These are phyloP conservation scores for Bostrychus sinensis DNA, from an alignment of 2,113 vertebrate genomes.

Conservation along the genomic window DNA sequence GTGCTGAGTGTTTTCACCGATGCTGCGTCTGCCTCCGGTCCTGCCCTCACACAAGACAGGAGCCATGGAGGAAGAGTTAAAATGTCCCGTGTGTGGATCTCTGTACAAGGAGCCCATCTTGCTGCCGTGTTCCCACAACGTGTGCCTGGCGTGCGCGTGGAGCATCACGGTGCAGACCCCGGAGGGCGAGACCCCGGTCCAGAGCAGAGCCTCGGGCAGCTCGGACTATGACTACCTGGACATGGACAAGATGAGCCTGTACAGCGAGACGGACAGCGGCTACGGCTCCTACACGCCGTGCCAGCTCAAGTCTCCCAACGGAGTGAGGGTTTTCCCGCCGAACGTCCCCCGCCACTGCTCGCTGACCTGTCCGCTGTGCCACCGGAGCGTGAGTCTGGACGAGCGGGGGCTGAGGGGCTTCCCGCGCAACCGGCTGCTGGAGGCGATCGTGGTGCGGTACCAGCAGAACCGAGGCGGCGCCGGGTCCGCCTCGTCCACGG, in stretches of 20 bases:
- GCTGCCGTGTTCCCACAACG: constrained; percentile 91
- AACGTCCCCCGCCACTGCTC: constrained; percentile 80
- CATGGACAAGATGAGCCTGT: constrained; percentile 93
- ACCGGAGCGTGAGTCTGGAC: constrained; percentile 94
- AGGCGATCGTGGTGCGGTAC: constrained; percentile 90
- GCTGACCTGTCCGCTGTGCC: constrained; percentile 95
- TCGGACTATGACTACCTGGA: constrained; percentile 85
- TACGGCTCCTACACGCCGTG: constrained; percentile 96
- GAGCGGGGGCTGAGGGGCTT: constrained; percentile 92
- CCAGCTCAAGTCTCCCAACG: constrained; percentile 90
- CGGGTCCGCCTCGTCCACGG: constrained; percentile 81
- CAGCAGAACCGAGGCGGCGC: constrained; percentile 81
- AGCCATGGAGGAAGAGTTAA: constrained; percentile 95
- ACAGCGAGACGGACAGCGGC: constrained; percentile 97
- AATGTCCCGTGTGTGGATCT: constrained; percentile 95
- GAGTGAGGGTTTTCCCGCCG: constrained; percentile 89
- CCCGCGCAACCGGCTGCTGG: constrained; percentile 92
- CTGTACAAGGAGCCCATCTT: constrained; percentile 91
- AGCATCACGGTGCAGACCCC: constrained; percentile 95
- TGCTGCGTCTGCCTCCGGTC: constrained; percentile 37
- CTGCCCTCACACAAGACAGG: constrained; percentile 29
- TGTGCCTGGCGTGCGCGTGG: constrained; percentile 92
- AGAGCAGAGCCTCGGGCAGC: constrained; percentile 79
- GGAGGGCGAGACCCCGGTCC: constrained; percentile 85
- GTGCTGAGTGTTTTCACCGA: constrained; percentile 67